These are phyloP conservation scores for Vanessa atalanta DNA, from an alignment of 1,140 invertebrate genomes.

Conservation along the genomic window DNA sequence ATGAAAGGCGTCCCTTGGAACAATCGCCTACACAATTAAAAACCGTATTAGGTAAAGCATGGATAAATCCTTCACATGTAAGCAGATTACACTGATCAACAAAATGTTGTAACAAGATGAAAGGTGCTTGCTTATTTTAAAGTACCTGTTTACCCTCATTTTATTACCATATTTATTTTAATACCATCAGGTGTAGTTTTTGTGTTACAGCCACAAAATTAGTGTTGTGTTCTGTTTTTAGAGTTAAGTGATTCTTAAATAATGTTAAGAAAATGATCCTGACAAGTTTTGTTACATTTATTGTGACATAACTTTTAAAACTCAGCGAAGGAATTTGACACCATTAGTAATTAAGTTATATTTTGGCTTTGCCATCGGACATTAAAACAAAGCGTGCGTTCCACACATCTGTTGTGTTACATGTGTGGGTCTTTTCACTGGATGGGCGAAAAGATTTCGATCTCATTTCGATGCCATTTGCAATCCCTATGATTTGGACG, in stretches of 20 bases:
- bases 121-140: no score
- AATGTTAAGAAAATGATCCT: conserved; percentile 11
- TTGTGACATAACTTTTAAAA: conserved; percentile 23
- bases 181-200: no score
- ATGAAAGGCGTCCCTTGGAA: no score
- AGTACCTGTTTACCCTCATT: no score
- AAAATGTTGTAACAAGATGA: no score
- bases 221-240: no score
- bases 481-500: conserved; percentile 24
- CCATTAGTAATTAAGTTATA: conserved; percentile 21
- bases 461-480: conserved; percentile 29
- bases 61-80: no score
- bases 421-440: conserved; percentile 5
- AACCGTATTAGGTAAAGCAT: no score
- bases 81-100: no score
- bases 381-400: neutral
- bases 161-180: no score
- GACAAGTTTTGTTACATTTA: conserved; percentile 27
- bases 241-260: neutral
- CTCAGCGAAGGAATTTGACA: conserved; percentile 16
- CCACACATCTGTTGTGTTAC: conserved; percentile 3
- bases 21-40: no score
- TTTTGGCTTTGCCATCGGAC: neutral
- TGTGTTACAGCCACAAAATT: no score
- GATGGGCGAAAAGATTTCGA: conserved; percentile 23